Evolutionary conservation across 2,888 invertebrate genomes (phyloP), one percentile per base, ranked within the genome.

Genomic region (Brenthis hecate): DNA sequence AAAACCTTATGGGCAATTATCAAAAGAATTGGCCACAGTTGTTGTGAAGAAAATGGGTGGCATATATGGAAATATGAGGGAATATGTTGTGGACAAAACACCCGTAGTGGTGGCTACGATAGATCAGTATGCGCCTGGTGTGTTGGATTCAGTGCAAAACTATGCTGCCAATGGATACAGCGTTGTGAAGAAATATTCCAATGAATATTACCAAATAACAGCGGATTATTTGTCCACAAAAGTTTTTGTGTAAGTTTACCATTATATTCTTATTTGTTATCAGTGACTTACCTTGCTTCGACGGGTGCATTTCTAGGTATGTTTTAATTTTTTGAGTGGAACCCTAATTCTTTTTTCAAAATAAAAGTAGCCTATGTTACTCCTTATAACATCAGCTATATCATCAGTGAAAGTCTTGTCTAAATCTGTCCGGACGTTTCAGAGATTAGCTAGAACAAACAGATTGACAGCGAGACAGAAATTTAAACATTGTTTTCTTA

Each of bases 241-340:
- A 91, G 95, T 97, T 68, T 96, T 97, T 90, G 93, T 96, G 97
- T 97, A 92, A 96, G 96, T 95, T 80, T 78, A 13, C 23, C 36
- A 3, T 13, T 56, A 23, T 32, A 23, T 58, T 48, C 67, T 43
- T 62, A 50, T 56, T 28, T 54, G 13, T 36, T 28, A 56, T 6
- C 4, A 28, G 28, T 4, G 5, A 28, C 28, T 28, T 3, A 3
- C 4, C 28, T 28, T 4, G 5, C 28, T 28, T 28, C 28, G 28
- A 28, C 28, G 0, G 28, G 28, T 28, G 4, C 28, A 5, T 28
- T 4, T 4, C 28, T 28, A 28, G 28, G 28, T 4, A 28, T 0
- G 3, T 28, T 28, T 28, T 28, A 23, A 3, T 28, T 28, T 4
- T 28, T 28, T 28, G 28, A 3, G 28, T 4, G 28, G 28, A 28